Conservation (phyloP, 2,888 invertebrate species). For the Prosopocoilus inquinatus region DNA sequence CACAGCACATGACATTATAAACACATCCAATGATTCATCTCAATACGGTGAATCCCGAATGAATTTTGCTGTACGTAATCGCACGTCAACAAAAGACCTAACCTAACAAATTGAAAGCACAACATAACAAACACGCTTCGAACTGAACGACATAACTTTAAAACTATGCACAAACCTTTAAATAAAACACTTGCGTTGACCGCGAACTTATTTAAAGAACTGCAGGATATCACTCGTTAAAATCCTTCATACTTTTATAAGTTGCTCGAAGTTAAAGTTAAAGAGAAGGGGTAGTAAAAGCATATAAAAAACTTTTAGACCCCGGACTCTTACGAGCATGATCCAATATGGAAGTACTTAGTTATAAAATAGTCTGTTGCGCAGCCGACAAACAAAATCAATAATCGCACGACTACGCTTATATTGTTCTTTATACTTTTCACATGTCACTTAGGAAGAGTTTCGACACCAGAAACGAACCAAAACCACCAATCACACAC, state of each 20-base stretch:
- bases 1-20: constrained; percentile 5
- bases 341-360: constrained; percentile 44
- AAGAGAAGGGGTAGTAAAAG: constrained; percentile 42
- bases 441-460: constrained; percentile 11
- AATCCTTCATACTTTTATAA: constrained; percentile 38
- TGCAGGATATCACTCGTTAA: constrained; percentile 25
- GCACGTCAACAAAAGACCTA: constrained; percentile 26
- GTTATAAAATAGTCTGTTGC: constrained; percentile 38
- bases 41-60: constrained; percentile 19
- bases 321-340: constrained; percentile 44
- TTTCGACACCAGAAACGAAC: too few species aligned
- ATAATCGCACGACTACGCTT: constrained; percentile 31
- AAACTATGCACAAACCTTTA: constrained; percentile 31
- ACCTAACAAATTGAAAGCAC: constrained; percentile 37
- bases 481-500: too few species aligned
- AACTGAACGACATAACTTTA: constrained; percentile 26
- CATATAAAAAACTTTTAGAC: constrained; percentile 45
- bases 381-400: constrained; percentile 37
- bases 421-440: constrained; percentile 23
- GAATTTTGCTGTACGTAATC: constrained; percentile 29
- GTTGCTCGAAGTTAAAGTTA: constrained; percentile 41
- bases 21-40: constrained; percentile 16
- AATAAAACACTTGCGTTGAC: constrained; percentile 15
- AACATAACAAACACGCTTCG: constrained; percentile 36
- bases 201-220: constrained; percentile 24